Evolutionary conservation across 2,797 vertebrate species (phyloP).

Genomic region (Acanthopagrus latus): DNA sequence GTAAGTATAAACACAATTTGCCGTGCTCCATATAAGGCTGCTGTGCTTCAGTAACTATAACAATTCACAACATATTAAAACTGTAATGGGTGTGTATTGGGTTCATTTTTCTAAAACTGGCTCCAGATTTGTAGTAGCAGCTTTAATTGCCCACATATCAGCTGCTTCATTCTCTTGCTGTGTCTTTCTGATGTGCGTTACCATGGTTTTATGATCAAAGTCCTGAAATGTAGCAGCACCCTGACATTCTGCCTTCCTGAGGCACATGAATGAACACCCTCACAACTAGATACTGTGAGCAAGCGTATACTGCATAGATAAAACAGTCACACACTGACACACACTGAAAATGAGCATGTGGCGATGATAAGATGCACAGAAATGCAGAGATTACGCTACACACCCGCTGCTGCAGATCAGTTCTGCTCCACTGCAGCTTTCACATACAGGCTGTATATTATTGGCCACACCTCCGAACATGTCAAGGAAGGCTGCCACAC

Average conservation of each 20-base stretch:
- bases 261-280: slow-evolving; percentile 24
- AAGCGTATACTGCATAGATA: slow-evolving; percentile 4
- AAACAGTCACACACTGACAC: slow-evolving; percentile 22
- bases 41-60: neutral
- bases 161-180: slow-evolving; percentile 54
- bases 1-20: neutral
- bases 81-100: slow-evolving; percentile 2
- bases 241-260: slow-evolving; percentile 36
- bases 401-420: slow-evolving; percentile 40
- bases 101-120: slow-evolving; percentile 29
- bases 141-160: slow-evolving; percentile 74
- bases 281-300: neutral
- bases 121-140: slow-evolving; percentile 50
- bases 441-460: slow-evolving; percentile 46
- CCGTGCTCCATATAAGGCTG: neutral
- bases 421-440: slow-evolving; percentile 55
- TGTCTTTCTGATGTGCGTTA: slow-evolving; percentile 63
- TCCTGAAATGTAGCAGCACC: slow-evolving; percentile 22
- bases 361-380: slow-evolving; percentile 27
- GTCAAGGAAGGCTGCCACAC: slow-evolving; percentile 21
- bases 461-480: slow-evolving; percentile 42
- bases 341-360: slow-evolving; percentile 34
- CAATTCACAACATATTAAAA: slow-evolving; percentile 2
- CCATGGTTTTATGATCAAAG: slow-evolving; percentile 81
- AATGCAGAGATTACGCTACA: slow-evolving; percentile 19